phyloP scores from a whole-genome alignment of 2,113 vertebrate species.

The Heteronetta atricapilla region DNA sequence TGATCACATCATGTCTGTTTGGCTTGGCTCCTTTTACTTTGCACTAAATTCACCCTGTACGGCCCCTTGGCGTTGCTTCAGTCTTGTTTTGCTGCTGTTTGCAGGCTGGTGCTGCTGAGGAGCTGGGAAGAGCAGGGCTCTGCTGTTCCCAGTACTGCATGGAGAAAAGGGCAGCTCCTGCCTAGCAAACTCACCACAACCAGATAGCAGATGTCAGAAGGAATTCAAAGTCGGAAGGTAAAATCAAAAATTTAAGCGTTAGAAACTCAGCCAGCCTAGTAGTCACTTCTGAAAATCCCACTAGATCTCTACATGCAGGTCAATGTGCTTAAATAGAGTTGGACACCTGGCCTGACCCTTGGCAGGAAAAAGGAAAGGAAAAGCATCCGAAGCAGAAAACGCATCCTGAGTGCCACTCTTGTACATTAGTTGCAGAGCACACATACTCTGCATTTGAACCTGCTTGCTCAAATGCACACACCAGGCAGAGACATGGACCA shows the following conservation, averaged over 20 bases:
- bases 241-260: background rate
- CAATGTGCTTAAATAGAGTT: background rate
- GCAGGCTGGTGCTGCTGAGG: background rate
- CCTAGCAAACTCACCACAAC: background rate
- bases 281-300: background rate
- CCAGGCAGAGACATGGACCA: accelerated
- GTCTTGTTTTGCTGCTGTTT: background rate
- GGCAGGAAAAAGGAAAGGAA: background rate
- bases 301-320: background rate
- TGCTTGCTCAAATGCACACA: accelerated
- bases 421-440: background rate
- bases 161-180: background rate
- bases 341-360: background rate
- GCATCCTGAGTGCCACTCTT: background rate
- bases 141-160: background rate
- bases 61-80: accelerated
- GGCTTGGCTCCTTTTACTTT: background rate
- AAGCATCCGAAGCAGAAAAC: background rate
- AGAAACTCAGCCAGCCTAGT: background rate
- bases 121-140: background rate
- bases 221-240: background rate
- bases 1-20: background rate
- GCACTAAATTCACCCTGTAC: background rate
- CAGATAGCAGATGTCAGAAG: background rate
- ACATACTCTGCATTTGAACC: background rate